phyloP scores from a whole-genome alignment of 1,140 invertebrate species.

The Protaetia brevitarsis region DNA sequence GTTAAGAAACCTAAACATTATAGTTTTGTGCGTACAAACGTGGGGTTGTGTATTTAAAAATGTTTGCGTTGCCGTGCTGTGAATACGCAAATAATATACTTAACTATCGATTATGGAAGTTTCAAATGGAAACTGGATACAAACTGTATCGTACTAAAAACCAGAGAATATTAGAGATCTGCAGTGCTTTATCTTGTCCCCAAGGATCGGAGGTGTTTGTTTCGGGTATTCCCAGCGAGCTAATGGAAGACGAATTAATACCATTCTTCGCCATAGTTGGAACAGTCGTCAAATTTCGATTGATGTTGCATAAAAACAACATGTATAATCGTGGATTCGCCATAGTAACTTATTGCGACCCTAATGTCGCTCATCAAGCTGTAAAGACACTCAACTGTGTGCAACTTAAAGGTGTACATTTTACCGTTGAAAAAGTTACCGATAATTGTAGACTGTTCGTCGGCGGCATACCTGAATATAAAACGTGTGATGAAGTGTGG shows the following conservation, averaged over 20 bases:
- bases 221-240: background rate
- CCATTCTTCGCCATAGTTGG: slow-evolving; percentile 2
- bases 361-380: background rate
- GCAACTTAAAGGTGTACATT: background rate
- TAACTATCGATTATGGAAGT: background rate
- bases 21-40: background rate
- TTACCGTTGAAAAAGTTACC: background rate
- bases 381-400: background rate
- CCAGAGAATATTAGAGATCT: background rate
- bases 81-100: too few relatives aligned
- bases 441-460: slow-evolving; percentile 5
- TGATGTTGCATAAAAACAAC: background rate
- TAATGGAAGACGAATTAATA: background rate
- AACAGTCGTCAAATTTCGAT: background rate
- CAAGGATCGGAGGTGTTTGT: background rate
- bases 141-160: background rate
- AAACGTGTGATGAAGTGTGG: slow-evolving; percentile 12
- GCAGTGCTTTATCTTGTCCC: background rate
- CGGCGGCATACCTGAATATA: slow-evolving; percentile 5
- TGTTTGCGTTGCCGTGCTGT: background rate
- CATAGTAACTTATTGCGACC: background rate
- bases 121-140: background rate
- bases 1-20: too few relatives aligned
- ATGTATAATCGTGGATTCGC: background rate
- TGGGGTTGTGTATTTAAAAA: too few relatives aligned